Conservation (phyloP, 2,888 invertebrate genomes). For the Brachyptera risi region DNA sequence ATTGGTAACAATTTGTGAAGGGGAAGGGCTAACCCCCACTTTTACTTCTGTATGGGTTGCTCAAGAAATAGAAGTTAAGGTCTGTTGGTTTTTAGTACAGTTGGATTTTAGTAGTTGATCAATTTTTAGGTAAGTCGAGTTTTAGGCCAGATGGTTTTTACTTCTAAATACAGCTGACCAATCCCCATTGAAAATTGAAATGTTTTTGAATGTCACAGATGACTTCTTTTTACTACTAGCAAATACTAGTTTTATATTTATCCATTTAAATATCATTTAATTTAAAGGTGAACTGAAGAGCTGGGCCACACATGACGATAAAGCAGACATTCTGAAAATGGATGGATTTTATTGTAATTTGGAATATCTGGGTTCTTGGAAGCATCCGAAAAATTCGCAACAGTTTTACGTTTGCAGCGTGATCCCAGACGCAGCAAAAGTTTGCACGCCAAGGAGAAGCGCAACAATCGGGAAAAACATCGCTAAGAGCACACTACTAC, state of each 20-base stretch:
- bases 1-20: too few species aligned
- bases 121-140: too few species aligned
- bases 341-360: conserved; percentile 22
- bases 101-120: too few species aligned
- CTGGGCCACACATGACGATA: too few species aligned
- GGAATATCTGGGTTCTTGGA: conserved; percentile 27
- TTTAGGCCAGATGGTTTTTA: too few species aligned
- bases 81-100: too few species aligned
- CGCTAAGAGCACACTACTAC: not conserved
- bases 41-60: too few species aligned
- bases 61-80: too few species aligned
- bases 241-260: not conserved
- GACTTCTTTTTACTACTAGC: not conserved
- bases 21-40: too few species aligned
- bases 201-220: too few species aligned
- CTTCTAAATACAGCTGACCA: too few species aligned
- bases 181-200: too few species aligned
- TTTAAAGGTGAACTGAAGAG: not conserved
- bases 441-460: not conserved
- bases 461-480: not conserved
- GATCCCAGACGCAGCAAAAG: not conserved
- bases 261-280: not conserved
- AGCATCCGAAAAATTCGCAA: conserved; percentile 24
- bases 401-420: conserved; percentile 29
- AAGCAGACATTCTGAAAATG: not conserved